Base-by-base conservation (phyloP, 2,888 invertebrate species). In the Cotesia congregata region DNA sequence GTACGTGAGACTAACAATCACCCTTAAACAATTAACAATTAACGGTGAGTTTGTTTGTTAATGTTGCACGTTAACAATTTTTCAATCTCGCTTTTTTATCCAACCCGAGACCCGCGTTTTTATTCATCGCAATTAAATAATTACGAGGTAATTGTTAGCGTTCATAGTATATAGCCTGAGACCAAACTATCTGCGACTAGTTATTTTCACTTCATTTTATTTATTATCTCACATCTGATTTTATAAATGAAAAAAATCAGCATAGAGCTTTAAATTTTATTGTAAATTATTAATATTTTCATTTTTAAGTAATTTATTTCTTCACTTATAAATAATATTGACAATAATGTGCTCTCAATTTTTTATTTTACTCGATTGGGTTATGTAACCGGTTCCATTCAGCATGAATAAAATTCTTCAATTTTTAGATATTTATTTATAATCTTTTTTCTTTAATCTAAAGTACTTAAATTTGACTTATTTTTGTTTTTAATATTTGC, bases 341-440 rank as follows among this genome's bases (percentile, higher is more conserved):
- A 62, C 15, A 62, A 62, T n/a, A 62, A 62, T 17, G 6, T 62
- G 62, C 20, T 62, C 62, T 62, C 62, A 62, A 62, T 50, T 62
- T 62, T 20, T 62, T 62, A 62, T 62, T 62, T 7, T 62, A n/a
- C 62, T 62, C 20, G 62, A 62, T 62, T 50, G 50, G 20, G 62
- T 62, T 62, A 62, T 62, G 62, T 62, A 62, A 62, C 62, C 50
- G 50, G 50, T 50, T 50, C 15, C 62, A 62, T 62, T 15, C 15
- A 62, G 7, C 3, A 20, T 20, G 6, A 62, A 62, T 62, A 62
- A 62, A 62, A 62, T 15, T 62, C 15, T 62, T 62, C 15, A 15
- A 20, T 62, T 50, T 50, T 50, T 4, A 62, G 17, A 17, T 7
- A 17, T 62, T 62, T 62, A 62, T 17, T 62, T 62, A 20, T 17